These are phyloP conservation scores for Alfaro cultratus DNA, from an alignment of 2,797 vertebrate species.

Conservation along the genomic window DNA sequence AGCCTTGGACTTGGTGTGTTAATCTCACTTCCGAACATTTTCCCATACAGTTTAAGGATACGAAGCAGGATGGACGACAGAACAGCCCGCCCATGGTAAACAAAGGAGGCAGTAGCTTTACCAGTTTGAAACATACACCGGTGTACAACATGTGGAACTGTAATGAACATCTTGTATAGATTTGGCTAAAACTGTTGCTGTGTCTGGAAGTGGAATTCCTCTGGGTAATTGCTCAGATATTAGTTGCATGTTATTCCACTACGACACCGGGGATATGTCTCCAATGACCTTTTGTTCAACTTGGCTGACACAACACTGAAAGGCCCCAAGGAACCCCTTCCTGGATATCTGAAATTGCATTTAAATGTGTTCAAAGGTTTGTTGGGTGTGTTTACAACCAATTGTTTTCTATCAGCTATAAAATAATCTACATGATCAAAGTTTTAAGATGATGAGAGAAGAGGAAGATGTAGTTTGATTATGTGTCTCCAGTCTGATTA, in stretches of 20 bases:
- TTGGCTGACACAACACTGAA: constrained; percentile 5
- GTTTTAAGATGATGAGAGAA: constrained; percentile 2
- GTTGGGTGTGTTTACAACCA: neutral
- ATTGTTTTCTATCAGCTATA: constrained; percentile 24
- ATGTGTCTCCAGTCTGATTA: neutral
- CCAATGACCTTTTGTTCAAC: constrained; percentile 24
- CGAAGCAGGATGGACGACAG: constrained; percentile 15
- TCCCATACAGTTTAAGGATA: constrained; percentile 38
- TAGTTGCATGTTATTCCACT: neutral
- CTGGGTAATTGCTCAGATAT: neutral
- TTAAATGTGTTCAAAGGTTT: constrained; percentile 1
- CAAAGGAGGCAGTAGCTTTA: constrained; percentile 23
- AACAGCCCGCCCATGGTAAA: constrained; percentile 38
- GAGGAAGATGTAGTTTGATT: neutral
- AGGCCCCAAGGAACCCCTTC: constrained; percentile 25
- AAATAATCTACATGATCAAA: constrained; percentile 25
- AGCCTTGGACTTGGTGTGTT: constrained; percentile 2
- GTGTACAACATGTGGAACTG: neutral
- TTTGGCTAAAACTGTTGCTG: neutral
- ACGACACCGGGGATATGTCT: neutral
- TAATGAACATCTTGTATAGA: neutral
- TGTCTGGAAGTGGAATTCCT: neutral
- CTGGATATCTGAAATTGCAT: constrained; percentile 19
- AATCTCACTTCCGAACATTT: constrained; percentile 57
- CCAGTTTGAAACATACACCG: constrained; percentile 6